These are phyloP conservation scores for Engraulis encrasicolus DNA, from an alignment of 2,113 vertebrate genomes.

Conservation along the genomic window DNA sequence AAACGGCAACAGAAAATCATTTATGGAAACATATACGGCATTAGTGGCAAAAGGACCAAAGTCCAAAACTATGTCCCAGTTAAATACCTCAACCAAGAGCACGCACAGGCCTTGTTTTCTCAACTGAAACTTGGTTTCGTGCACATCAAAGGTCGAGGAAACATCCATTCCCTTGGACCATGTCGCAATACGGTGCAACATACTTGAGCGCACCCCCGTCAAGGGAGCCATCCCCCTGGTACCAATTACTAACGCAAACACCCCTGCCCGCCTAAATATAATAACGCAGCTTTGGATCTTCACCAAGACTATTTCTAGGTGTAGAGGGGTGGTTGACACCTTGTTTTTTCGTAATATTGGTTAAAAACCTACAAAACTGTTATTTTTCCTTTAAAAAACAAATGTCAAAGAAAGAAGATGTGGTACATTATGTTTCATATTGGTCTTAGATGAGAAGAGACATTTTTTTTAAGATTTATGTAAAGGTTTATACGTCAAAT, in stretches of 20 bases:
- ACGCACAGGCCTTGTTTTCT: neutral
- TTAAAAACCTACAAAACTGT: too few species aligned
- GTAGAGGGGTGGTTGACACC: neutral
- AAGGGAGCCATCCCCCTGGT: neutral
- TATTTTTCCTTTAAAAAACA: too few species aligned
- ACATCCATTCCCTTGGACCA: conserved; percentile 11
- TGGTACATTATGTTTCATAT: too few species aligned
- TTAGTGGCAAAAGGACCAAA: neutral
- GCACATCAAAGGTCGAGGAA: neutral
- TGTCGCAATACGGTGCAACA: conserved; percentile 10
- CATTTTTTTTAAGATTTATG: too few species aligned
- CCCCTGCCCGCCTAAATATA: neutral
- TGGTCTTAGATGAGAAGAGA: too few species aligned
- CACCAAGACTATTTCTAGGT: neutral
- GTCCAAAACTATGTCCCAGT: neutral
- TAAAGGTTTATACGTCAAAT: too few species aligned
- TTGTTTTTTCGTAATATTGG: too few species aligned
- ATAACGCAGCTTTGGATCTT: neutral
- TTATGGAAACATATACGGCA: neutral
- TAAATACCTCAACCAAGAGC: neutral
- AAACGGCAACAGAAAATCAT: neutral
- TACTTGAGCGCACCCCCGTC: neutral
- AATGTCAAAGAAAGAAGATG: too few species aligned
- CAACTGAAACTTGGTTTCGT: neutral
- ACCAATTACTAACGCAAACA: conserved; percentile 13